A percentile compares a stretch with the other conserved stretches of the same genome.
phyloP scores from a whole-genome alignment of 2,797 vertebrate genomes.

The Apogon hyalosoma region DNA sequence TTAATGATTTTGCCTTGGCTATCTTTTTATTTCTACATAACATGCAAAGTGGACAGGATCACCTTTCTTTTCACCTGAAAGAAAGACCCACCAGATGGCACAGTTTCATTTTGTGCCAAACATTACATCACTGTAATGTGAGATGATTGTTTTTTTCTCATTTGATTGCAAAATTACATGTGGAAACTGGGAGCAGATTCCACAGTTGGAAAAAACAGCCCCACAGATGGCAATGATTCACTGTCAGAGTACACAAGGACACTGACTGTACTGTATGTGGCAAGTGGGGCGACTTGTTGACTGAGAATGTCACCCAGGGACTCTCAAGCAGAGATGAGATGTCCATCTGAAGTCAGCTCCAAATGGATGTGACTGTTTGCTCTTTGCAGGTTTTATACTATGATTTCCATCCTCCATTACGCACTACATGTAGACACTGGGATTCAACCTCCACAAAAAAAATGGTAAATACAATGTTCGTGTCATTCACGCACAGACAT shows the following conservation, averaged over 20 bases:
- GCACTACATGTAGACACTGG: background rate
- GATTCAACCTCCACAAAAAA: too few species aligned
- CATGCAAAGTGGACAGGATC: constrained; percentile 50
- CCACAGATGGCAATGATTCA: constrained; percentile 23
- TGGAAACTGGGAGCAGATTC: background rate
- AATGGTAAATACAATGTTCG: too few species aligned
- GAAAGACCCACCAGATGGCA: constrained; percentile 14
- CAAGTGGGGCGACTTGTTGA: constrained; percentile 16
- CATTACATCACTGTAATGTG: constrained; percentile 1
- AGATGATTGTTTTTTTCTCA: background rate
- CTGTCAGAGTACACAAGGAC: constrained; percentile 19
- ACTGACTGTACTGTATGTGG: constrained; percentile 15
- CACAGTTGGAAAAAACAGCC: background rate
- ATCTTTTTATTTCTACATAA: constrained; percentile 60
- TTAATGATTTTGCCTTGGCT: constrained; percentile 60
- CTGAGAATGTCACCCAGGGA: constrained; percentile 25
- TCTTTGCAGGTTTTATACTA: constrained; percentile 1
- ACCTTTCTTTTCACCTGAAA: constrained; percentile 33
- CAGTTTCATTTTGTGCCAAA: constrained; percentile 16
- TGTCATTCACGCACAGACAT: too few species aligned
- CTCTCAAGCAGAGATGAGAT: constrained; percentile 33
- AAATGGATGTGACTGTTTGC: constrained; percentile 12
- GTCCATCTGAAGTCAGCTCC: constrained; percentile 31
- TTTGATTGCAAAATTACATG: constrained; percentile 7
- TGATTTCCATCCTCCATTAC: constrained; percentile 2